Percentiles rank a stretch among this genome's conserved stretches.
phyloP scores from a whole-genome alignment of 2,888 invertebrate species.

The Lampropteryx suffumata region DNA sequence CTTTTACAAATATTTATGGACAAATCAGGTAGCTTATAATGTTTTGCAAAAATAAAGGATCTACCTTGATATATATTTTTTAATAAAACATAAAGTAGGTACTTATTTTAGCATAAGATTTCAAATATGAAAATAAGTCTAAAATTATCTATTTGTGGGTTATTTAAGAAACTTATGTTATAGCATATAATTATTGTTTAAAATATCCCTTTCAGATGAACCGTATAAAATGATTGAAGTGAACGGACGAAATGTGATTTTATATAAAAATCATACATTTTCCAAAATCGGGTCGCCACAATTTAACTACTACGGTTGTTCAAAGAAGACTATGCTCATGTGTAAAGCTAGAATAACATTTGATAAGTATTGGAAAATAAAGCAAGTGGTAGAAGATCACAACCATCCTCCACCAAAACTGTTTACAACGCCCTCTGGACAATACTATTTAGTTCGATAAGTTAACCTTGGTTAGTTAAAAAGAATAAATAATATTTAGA shows the following conservation, averaged over 20 bases:
- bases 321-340: slow-evolving; percentile 21
- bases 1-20: too few relatives aligned
- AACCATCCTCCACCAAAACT: slow-evolving; percentile 26
- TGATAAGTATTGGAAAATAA: slow-evolving; percentile 14
- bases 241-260: slow-evolving; percentile 25
- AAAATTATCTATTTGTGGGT: too few relatives aligned
- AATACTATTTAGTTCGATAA: slow-evolving; percentile 6
- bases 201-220: slow-evolving; percentile 12
- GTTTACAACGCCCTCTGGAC: slow-evolving; percentile 3
- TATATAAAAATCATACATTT: slow-evolving; percentile 31
- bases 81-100: too few relatives aligned
- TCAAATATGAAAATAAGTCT: too few relatives aligned
- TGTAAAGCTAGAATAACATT: slow-evolving; percentile 36
- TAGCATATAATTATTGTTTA: too few relatives aligned
- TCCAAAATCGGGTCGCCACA: slow-evolving; percentile 22
- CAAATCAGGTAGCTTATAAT: too few relatives aligned
- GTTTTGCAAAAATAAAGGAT: too few relatives aligned
- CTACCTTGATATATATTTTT: too few relatives aligned
- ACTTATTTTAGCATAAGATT: too few relatives aligned
- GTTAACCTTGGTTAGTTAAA: too few relatives aligned
- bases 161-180: too few relatives aligned
- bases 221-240: slow-evolving; percentile 20
- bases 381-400: slow-evolving; percentile 6
- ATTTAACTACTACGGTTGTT: slow-evolving; percentile 30
- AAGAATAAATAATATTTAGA: too few relatives aligned